Evolutionary conservation across 2,888 invertebrate species (phyloP).

Genomic region (Pollenia amentaria): DNA sequence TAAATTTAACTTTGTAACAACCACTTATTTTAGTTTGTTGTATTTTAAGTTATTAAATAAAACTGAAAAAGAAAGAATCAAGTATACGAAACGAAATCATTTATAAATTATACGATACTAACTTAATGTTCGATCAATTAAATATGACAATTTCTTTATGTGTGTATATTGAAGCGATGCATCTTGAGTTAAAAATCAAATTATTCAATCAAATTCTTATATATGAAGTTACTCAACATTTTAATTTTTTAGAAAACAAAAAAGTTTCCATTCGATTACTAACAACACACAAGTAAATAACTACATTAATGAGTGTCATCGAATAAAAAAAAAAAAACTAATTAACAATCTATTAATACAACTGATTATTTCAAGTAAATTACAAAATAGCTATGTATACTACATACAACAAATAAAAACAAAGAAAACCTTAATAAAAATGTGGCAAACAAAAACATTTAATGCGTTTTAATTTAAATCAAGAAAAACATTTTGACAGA

Average conservation of each 20-base stretch:
- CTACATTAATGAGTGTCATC: slow-evolving; percentile 32
- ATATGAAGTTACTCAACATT: slow-evolving; percentile 12
- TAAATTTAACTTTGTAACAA: slow-evolving; percentile 16
- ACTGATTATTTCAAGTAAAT: slow-evolving; percentile 43
- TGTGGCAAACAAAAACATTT: slow-evolving; percentile 57
- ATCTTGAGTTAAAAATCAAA: slow-evolving; percentile 6
- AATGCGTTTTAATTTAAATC: slow-evolving; percentile 2
- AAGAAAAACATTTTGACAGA: neutral
- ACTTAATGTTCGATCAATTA: slow-evolving; percentile 8
- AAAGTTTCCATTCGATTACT: slow-evolving; percentile 9
- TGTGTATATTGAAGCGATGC: slow-evolving; percentile 19
- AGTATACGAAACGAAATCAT: slow-evolving; percentile 62
- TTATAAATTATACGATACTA: slow-evolving; percentile 22
- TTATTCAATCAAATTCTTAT: neutral
- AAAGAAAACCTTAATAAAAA: slow-evolving; percentile 60
- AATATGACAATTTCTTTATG: slow-evolving; percentile 28
- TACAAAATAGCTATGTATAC: slow-evolving; percentile 39
- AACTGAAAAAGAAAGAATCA: slow-evolving; percentile 49
- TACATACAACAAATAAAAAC: slow-evolving; percentile 55
- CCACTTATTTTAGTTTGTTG: slow-evolving; percentile 50
- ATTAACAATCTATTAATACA: slow-evolving; percentile 44
- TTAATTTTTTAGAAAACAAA: slow-evolving; percentile 36
- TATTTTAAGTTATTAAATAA: slow-evolving; percentile 59
- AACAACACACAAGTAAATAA: slow-evolving; percentile 27
- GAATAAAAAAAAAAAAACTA: slow-evolving; percentile 27